These are phyloP conservation scores for Heliconius melpomene DNA, from an alignment of 1,140 invertebrate genomes.

Conservation along the genomic window DNA sequence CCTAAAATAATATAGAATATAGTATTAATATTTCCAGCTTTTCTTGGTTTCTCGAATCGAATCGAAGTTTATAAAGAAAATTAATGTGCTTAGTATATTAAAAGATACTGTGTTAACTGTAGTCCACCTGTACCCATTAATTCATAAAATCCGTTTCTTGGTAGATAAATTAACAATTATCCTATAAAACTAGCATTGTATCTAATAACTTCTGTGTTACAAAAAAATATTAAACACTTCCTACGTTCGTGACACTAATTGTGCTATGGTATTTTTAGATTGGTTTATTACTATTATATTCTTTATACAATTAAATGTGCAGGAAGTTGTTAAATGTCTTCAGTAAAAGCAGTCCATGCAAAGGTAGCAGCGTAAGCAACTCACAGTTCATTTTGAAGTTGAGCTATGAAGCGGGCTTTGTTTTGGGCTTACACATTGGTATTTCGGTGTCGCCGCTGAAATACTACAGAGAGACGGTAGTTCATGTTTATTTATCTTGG, in stretches of 20 bases:
- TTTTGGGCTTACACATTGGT: constrained; percentile 8
- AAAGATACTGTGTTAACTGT: no score
- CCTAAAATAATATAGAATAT: no score
- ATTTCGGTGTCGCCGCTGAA: background rate
- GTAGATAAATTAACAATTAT: background rate
- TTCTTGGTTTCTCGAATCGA: no score
- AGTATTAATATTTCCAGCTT: no score
- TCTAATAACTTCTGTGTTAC: background rate
- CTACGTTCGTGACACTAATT: background rate
- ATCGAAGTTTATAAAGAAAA: no score
- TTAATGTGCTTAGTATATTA: background rate
- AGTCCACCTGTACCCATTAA: no score
- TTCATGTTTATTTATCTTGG: constrained; percentile 11
- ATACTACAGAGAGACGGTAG: constrained; percentile 2
- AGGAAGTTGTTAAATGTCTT: constrained; percentile 11
- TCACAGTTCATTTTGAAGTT: background rate
- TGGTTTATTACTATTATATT: background rate
- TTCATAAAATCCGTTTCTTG: background rate
- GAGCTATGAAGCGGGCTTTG: constrained; percentile 11
- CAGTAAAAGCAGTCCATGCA: background rate
- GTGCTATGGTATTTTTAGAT: background rate
- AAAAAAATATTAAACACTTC: background rate
- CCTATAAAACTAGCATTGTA: background rate
- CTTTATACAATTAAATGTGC: constrained; percentile 7
- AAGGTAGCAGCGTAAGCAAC: background rate